A percentile compares a stretch with the other conserved stretches of the same genome.
These are phyloP conservation scores for Cairina moschata DNA, from an alignment of 2,113 vertebrate species.

Conservation along the genomic window DNA sequence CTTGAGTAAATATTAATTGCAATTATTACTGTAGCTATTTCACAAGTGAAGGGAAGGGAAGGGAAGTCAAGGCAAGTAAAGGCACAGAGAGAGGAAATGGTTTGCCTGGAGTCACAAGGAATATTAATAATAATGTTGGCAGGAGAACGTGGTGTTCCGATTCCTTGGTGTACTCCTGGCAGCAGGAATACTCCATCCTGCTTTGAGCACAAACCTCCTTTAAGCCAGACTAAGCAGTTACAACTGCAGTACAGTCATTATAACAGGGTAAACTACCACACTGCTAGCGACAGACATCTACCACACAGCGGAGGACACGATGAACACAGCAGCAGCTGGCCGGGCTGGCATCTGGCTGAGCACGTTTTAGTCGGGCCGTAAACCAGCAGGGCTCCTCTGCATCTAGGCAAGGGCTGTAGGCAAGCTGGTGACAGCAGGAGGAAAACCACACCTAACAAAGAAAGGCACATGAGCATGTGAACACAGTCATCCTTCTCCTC, in stretches of 20 bases:
- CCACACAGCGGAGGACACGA: fast-evolving
- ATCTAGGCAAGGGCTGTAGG: neutral
- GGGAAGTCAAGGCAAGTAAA: neutral
- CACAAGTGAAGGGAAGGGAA: neutral
- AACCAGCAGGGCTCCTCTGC: neutral
- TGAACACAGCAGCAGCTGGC: neutral
- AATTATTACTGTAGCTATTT: neutral
- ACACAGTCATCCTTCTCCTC: neutral
- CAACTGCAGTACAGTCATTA: neutral
- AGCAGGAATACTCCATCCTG: neutral
- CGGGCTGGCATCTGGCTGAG: neutral
- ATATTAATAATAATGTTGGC: neutral
- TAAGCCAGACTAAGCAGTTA: neutral
- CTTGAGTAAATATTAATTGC: neutral
- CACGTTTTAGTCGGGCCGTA: too few species aligned
- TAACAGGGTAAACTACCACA: neutral
- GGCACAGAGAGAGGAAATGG: neutral
- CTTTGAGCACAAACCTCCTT: neutral
- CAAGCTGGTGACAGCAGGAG: neutral
- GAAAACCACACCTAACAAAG: neutral
- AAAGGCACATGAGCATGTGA: neutral
- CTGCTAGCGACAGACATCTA: neutral
- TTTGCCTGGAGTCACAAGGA: neutral
- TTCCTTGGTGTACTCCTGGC: neutral
- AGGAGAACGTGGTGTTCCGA: neutral